phyloP scores from a whole-genome alignment of 2,113 vertebrate genomes.

The Plectropomus leopardus region DNA sequence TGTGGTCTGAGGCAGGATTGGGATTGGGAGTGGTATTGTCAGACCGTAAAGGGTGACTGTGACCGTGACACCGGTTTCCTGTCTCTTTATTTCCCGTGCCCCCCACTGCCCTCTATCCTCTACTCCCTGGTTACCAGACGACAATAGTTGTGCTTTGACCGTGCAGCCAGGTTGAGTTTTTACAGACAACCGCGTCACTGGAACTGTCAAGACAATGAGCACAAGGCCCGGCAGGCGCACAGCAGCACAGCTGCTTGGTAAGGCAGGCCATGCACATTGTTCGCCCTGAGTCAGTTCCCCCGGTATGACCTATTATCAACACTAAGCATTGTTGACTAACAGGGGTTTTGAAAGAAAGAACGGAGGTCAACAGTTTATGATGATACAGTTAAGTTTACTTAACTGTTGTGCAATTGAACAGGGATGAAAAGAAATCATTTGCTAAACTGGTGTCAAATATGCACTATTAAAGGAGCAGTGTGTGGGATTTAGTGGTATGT shows the following conservation, averaged over 20 bases:
- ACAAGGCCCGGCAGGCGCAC: slow-evolving; percentile 18
- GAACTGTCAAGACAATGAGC: slow-evolving; percentile 69
- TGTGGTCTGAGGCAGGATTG: slow-evolving; percentile 61
- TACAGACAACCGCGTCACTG: slow-evolving; percentile 59
- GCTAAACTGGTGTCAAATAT: neutral
- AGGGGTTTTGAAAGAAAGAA: slow-evolving; percentile 31
- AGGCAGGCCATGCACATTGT: slow-evolving; percentile 37
- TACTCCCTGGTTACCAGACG: slow-evolving; percentile 53
- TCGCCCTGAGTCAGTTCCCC: slow-evolving; percentile 39
- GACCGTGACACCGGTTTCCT: slow-evolving; percentile 80
- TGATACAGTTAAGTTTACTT: neutral
- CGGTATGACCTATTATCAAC: neutral
- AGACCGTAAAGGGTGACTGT: slow-evolving; percentile 65
- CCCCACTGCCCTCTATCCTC: slow-evolving; percentile 17
- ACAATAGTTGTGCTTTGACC: slow-evolving; percentile 64
- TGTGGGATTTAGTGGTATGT: too few species aligned
- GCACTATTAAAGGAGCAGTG: too few species aligned
- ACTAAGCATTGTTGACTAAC: slow-evolving; percentile 41
- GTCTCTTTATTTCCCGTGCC: slow-evolving; percentile 68
- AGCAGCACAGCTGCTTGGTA: neutral
- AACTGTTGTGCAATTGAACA: slow-evolving; percentile 23
- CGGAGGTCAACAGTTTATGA: slow-evolving; percentile 36
- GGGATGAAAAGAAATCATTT: neutral
- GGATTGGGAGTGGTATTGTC: slow-evolving; percentile 52
- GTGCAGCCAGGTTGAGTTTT: slow-evolving; percentile 45